A percentile compares a stretch with the other conserved stretches of the same genome.
Conservation (phyloP, 92 coral and sea anemone species). For the Palythoa caribaeorum region DNA sequence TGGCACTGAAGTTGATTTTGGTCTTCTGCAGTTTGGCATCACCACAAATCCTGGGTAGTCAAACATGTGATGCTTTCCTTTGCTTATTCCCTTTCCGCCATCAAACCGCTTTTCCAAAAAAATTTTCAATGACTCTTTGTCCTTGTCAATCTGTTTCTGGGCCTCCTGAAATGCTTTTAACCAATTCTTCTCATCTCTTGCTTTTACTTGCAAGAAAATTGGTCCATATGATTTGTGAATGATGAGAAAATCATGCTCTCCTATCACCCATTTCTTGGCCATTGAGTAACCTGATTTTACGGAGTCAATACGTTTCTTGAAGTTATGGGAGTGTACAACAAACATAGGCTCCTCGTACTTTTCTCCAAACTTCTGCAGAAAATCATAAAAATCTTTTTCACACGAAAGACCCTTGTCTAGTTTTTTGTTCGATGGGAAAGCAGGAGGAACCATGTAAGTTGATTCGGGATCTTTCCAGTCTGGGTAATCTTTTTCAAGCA, state of each 20-base stretch:
- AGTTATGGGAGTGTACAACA: conserved; percentile 36
- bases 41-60: conserved; percentile 65
- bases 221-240: conserved; percentile 54
- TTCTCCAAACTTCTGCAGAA: conserved; percentile 41
- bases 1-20: not conserved
- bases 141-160: conserved; percentile 49
- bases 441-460: conserved; percentile 37
- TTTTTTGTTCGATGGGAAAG: not conserved
- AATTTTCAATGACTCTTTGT: not conserved
- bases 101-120: not conserved
- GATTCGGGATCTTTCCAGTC: conserved; percentile 18
- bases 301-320: not conserved
- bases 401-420: not conserved
- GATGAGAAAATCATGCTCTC: conserved; percentile 69
- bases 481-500: conserved; percentile 13
- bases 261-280: conserved; percentile 35
- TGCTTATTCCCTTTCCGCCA: not conserved
- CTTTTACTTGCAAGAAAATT: conserved; percentile 65
- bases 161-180: conserved; percentile 1
- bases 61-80: not conserved
- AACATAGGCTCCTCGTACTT: conserved; percentile 48
- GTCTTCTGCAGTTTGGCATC: conserved; percentile 63
- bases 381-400: conserved; percentile 25
- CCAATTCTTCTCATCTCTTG: not conserved
- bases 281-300: not conserved